Evolutionary conservation across 2,888 invertebrate genomes (phyloP).

Genomic region (Drosophila pegasa): DNA sequence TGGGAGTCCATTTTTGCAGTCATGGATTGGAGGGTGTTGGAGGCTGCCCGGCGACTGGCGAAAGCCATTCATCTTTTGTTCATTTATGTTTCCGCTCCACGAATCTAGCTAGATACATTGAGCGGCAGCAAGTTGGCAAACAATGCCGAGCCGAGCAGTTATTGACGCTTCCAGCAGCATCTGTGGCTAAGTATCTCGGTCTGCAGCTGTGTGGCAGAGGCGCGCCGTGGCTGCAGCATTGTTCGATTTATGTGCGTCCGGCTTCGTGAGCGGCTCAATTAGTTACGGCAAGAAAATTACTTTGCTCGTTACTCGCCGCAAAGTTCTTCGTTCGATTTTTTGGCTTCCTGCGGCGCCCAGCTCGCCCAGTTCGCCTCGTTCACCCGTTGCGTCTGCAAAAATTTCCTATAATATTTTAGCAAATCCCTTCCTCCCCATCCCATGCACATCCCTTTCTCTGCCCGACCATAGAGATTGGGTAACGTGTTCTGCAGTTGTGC

Average conservation of each 20-base stretch:
- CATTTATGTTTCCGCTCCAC: constrained; percentile 38
- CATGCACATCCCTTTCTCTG: not conserved
- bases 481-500: constrained; percentile 44
- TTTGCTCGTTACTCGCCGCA: constrained; percentile 50
- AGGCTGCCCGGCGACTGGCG: constrained; percentile 35
- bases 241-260: constrained; percentile 66
- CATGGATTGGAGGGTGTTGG: constrained; percentile 1
- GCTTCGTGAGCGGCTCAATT: constrained; percentile 68
- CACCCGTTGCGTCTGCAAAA: constrained; percentile 30
- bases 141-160: constrained; percentile 38
- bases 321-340: constrained; percentile 50
- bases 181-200: constrained; percentile 24
- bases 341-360: constrained; percentile 51
- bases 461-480: constrained; percentile 22
- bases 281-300: constrained; percentile 77
- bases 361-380: constrained; percentile 8
- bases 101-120: constrained; percentile 36
- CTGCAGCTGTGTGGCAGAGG: constrained; percentile 28
- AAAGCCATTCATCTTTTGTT: constrained; percentile 41
- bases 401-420: constrained; percentile 51
- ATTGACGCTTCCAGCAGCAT: constrained; percentile 42
- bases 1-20: constrained; percentile 1
- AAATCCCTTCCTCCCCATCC: not conserved
- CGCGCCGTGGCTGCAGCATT: constrained; percentile 40
- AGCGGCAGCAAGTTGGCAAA: constrained; percentile 39